Conservation (phyloP, 92 coral and sea anemone species). For the Epizoanthus scotinus region DNA sequence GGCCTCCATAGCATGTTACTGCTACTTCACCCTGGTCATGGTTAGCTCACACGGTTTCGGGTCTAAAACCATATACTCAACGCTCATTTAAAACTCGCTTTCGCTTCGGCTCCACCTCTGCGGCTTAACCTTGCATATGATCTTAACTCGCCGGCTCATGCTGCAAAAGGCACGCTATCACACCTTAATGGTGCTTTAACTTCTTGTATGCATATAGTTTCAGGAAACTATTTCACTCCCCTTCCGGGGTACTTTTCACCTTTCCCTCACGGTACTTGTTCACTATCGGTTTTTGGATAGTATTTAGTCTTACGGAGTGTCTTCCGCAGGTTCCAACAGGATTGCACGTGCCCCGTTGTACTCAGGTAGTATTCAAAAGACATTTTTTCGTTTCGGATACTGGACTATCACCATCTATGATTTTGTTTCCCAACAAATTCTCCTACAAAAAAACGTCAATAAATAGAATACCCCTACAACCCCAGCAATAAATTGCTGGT, state of each 20-base stretch:
- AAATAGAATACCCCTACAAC: no score
- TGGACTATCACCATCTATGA: no score
- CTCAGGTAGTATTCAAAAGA: no score
- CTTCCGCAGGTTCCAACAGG: not conserved
- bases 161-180: constrained; percentile 1
- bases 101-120: not conserved
- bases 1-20: not conserved
- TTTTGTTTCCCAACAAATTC: no score
- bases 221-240: not conserved
- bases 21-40: not conserved
- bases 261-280: no score
- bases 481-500: no score
- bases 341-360: no score
- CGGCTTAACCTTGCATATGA: not conserved
- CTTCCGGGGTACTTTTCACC: not conserved
- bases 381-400: no score
- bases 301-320: constrained; percentile 1
- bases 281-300: not conserved
- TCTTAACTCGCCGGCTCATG: constrained; percentile 2
- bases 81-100: not conserved
- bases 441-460: no score
- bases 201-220: not conserved
- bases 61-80: not conserved
- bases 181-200: not conserved
- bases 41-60: constrained; percentile 8